These are phyloP conservation scores for Helicorthomorpha holstii DNA, from an alignment of 1,140 invertebrate species.

Conservation along the genomic window DNA sequence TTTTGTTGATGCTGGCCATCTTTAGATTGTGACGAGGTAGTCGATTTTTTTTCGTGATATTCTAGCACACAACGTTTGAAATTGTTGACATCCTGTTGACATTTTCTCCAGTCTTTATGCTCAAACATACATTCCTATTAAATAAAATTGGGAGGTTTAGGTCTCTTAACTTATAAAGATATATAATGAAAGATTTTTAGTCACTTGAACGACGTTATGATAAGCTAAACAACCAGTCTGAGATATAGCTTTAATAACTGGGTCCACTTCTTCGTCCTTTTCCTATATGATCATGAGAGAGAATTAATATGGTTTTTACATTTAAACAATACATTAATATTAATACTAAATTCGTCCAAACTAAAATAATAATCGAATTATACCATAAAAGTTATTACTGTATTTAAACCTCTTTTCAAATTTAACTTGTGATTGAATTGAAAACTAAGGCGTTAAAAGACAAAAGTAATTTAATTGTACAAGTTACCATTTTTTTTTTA, in stretches of 20 bases:
- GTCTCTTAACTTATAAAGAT: neutral
- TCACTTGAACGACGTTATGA: neutral
- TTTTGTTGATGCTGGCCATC: too few relatives aligned
- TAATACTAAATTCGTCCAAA: too few relatives aligned
- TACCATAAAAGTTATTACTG: too few relatives aligned
- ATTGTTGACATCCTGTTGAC: constrained; percentile 56
- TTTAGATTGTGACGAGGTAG: neutral
- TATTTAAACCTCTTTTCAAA: too few relatives aligned
- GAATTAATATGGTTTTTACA: too few relatives aligned
- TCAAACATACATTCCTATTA: constrained; percentile 73
- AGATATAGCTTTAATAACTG: neutral
- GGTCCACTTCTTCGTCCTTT: neutral
- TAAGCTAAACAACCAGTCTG: neutral
- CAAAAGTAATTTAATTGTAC: too few relatives aligned
- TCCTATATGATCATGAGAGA: too few relatives aligned
- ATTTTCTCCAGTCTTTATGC: constrained; percentile 75
- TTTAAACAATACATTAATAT: too few relatives aligned
- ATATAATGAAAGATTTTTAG: neutral
- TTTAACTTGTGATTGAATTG: too few relatives aligned
- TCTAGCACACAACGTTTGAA: constrained; percentile 59
- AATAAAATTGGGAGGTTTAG: constrained; percentile 14
- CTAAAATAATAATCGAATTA: too few relatives aligned
- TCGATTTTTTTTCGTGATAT: constrained; percentile 18
- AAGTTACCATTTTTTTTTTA: too few relatives aligned
- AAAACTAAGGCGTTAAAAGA: too few relatives aligned